These are phyloP conservation scores for Keiferia lycopersicella DNA, from an alignment of 2,888 invertebrate species.

Conservation along the genomic window DNA sequence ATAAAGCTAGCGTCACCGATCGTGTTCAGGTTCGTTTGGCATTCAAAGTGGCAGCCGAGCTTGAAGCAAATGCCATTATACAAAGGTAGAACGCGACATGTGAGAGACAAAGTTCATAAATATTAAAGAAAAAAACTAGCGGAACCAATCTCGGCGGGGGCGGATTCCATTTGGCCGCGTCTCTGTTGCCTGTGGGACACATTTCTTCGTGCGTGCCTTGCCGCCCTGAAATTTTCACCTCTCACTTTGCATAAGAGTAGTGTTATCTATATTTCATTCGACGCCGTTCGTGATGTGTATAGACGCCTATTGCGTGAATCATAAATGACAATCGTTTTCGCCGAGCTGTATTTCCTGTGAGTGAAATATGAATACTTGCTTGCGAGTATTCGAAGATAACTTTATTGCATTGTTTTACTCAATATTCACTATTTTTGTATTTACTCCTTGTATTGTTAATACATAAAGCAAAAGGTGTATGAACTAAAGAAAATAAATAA, in stretches of 20 bases:
- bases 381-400: neutral
- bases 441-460: neutral
- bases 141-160: constrained; percentile 70
- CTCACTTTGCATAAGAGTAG: constrained; percentile 69
- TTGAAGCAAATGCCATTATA: constrained; percentile 67
- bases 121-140: constrained; percentile 74
- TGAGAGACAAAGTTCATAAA: constrained; percentile 69
- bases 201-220: constrained; percentile 60
- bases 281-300: constrained; percentile 60
- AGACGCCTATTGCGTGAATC: constrained; percentile 70
- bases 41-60: constrained; percentile 61
- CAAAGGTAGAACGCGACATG: constrained; percentile 64
- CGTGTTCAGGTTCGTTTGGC: constrained; percentile 58
- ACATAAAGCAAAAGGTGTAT: too few relatives aligned
- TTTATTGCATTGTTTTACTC: neutral
- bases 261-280: constrained; percentile 70
- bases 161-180: constrained; percentile 64
- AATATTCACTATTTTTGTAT: neutral
- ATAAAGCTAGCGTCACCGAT: constrained; percentile 50
- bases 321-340: constrained; percentile 71
- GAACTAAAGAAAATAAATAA: too few relatives aligned
- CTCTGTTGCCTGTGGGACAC: constrained; percentile 60
- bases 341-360: constrained; percentile 50
- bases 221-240: constrained; percentile 66
- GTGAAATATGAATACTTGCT: neutral